Evolutionary conservation across 1,140 invertebrate species (phyloP).

Genomic region (Drosophila funebris): DNA sequence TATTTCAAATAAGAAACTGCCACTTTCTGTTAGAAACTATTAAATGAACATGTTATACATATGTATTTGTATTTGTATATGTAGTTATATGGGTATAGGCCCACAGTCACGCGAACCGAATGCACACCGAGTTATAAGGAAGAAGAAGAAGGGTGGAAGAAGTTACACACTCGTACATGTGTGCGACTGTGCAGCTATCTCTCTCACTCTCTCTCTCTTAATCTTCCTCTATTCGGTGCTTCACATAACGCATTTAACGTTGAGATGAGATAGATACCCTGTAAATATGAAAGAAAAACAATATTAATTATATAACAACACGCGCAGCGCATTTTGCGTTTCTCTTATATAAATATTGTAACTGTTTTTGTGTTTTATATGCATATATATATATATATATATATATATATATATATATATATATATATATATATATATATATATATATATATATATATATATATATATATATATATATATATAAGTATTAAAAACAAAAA

Average conservation of each 20-base stretch:
- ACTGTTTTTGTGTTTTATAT: slow-evolving; percentile 61
- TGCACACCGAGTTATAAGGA: background rate
- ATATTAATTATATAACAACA: background rate
- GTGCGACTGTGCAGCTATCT: background rate
- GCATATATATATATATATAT: slow-evolving; percentile 3
- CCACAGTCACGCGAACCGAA: background rate
- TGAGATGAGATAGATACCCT: slow-evolving; percentile 11
- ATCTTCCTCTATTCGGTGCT: slow-evolving; percentile 2
- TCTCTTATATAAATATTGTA: slow-evolving; percentile 75
- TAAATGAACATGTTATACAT: slow-evolving; percentile 37
- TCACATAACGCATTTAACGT: slow-evolving; percentile 14
- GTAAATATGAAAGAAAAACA: slow-evolving; percentile 27
- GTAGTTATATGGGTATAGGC: background rate
- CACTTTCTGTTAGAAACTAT: slow-evolving; percentile 53
- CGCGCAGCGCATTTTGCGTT: slow-evolving; percentile 20
- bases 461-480: slow-evolving; percentile 1
- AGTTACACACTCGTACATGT: background rate
- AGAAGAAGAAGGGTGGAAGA: background rate
- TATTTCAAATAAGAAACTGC: slow-evolving; percentile 55
- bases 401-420: slow-evolving; percentile 2
- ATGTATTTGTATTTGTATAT: slow-evolving; percentile 13
- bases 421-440: slow-evolving; percentile 5
- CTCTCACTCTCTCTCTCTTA: background rate
- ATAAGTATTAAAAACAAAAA: no score
- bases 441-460: slow-evolving; percentile 16